phyloP scores from a whole-genome alignment of 1,140 invertebrate genomes.

The Melitaea cinxia region DNA sequence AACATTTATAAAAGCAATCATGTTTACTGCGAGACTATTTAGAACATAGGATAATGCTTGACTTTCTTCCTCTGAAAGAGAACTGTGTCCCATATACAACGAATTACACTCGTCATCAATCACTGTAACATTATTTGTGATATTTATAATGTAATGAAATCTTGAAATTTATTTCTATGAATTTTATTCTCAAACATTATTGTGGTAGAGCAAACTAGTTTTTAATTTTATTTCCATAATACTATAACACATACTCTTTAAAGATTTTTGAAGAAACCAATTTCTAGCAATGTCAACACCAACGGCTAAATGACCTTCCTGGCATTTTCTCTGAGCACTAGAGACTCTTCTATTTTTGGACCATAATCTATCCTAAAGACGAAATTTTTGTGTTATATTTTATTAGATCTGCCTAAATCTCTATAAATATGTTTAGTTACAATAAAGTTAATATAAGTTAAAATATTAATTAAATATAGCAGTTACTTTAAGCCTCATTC shows the following conservation, averaged over 20 bases:
- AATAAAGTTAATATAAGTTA: no score
- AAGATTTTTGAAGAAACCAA: constrained; percentile 51
- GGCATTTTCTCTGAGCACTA: constrained; percentile 47
- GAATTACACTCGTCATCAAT: constrained; percentile 54
- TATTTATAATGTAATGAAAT: no score
- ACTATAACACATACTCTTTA: constrained; percentile 21
- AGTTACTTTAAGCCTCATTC: no score
- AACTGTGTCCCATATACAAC: constrained; percentile 50
- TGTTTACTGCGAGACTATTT: constrained; percentile 48
- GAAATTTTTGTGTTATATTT: neutral
- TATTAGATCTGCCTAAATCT: neutral
- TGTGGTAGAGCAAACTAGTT: no score
- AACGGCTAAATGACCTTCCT: constrained; percentile 33
- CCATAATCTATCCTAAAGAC: constrained; percentile 61
- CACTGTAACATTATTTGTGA: constrained; percentile 26
- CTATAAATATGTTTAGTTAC: no score
- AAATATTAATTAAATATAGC: no score
- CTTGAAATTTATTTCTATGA: no score
- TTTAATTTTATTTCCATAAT: no score
- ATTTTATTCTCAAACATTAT: no score
- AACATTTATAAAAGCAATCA: constrained; percentile 63
- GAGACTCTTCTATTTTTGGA: constrained; percentile 60
- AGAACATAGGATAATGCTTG: constrained; percentile 52
- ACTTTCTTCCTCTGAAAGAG: constrained; percentile 65
- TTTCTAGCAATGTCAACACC: constrained; percentile 68